These are phyloP conservation scores for Agrilus mali DNA, from an alignment of 2,888 invertebrate species.

Conservation along the genomic window DNA sequence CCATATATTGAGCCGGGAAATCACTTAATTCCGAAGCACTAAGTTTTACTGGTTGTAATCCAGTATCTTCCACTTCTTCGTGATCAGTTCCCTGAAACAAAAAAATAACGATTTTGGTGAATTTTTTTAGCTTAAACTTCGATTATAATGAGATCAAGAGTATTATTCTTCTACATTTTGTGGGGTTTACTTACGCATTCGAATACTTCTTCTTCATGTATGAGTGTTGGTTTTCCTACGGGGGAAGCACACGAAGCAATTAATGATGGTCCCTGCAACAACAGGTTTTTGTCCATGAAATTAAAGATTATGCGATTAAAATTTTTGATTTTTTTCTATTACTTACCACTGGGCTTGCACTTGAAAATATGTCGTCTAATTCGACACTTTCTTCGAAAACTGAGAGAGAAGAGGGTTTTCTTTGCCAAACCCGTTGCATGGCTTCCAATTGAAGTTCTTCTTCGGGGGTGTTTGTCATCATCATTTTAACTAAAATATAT, in stretches of 20 bases:
- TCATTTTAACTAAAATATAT: constrained; percentile 12
- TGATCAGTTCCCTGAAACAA: background rate
- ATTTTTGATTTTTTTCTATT: background rate
- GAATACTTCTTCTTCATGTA: too few relatives aligned
- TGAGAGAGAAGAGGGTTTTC: constrained; percentile 17
- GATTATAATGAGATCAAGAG: too few relatives aligned
- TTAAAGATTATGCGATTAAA: background rate
- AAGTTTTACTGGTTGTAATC: constrained; percentile 23
- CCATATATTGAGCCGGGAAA: constrained; percentile 50
- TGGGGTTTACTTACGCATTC: too few relatives aligned
- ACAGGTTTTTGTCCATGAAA: background rate
- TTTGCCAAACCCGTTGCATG: constrained; percentile 30
- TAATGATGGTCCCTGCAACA: too few relatives aligned
- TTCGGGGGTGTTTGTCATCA: constrained; percentile 19
- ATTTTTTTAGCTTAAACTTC: too few relatives aligned
- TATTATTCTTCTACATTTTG: too few relatives aligned
- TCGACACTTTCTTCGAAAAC: constrained; percentile 24
- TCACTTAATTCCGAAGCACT: constrained; percentile 51
- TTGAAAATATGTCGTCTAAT: constrained; percentile 21
- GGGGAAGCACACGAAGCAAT: too few relatives aligned
- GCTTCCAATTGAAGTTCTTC: constrained; percentile 30
- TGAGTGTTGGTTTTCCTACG: too few relatives aligned
- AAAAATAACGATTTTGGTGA: background rate
- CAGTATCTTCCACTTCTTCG: constrained; percentile 2
- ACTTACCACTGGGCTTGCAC: constrained; percentile 21